A percentile compares a stretch with the other conserved stretches of the same genome.
These are phyloP conservation scores for Esox masquinongy DNA, from an alignment of 2,797 vertebrate species.

Conservation along the genomic window DNA sequence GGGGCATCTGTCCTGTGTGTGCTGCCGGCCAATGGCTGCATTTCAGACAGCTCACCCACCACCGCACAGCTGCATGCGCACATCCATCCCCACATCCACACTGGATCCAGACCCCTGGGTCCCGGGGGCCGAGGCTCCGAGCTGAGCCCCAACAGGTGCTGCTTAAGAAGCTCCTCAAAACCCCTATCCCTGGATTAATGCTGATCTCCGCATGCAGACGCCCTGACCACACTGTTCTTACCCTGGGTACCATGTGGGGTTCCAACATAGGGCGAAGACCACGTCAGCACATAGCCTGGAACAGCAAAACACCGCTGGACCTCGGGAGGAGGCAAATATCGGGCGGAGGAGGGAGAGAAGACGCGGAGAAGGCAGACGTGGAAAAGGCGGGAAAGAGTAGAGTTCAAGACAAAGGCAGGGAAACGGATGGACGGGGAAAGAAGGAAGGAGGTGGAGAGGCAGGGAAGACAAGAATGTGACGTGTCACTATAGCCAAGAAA, in stretches of 20 bases:
- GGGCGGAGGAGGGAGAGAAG: not conserved
- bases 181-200: constrained; percentile 61
- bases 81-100: not conserved
- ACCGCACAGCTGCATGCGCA: constrained; percentile 64
- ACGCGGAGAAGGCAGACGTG: not conserved
- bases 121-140: constrained; percentile 29
- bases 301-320: constrained; percentile 28
- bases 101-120: constrained; percentile 37
- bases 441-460: not conserved
- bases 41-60: constrained; percentile 48
- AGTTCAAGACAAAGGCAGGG: not conserved
- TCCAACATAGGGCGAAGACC: constrained; percentile 45
- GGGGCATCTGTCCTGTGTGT: constrained; percentile 42
- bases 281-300: constrained; percentile 54
- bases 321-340: constrained; percentile 7
- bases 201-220: constrained; percentile 65
- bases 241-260: constrained; percentile 37
- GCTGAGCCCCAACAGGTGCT: constrained; percentile 73
- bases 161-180: constrained; percentile 59
- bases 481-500: too few species aligned
- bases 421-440: not conserved
- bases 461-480: not conserved
- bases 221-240: constrained; percentile 49
- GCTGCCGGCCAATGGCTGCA: constrained; percentile 38
- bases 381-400: not conserved